Evolutionary conservation across 2,797 vertebrate genomes (phyloP), one percentile per base, ranked within the genome.

Genomic region (Salarias fasciatus): DNA sequence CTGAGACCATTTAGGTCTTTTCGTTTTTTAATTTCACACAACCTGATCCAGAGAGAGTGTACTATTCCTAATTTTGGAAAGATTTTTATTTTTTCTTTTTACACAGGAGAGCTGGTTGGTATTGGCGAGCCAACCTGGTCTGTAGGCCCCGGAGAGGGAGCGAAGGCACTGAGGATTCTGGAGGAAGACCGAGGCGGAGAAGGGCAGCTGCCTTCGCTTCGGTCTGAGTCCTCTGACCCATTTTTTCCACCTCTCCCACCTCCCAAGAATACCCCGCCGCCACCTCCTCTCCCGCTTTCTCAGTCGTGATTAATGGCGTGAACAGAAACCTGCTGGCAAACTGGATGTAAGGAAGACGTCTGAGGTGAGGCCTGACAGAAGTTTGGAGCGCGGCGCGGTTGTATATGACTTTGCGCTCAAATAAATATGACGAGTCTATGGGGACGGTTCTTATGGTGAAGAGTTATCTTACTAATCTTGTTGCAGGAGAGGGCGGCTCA

Each of bases 141-240:
- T 40, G 38, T 28, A 29, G 18, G 6, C 64, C 55, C 63, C 31
- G 9, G 63, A 83, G 62, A 75, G 57, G 42, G 49, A 38, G 36
- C 6, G 3, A 53, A 54, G 69, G 59, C 36, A 6, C 56, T 40
- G 77, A 75, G 44, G 63, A 54, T 83, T 79, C 66, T 67, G 75
- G 72, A 86, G 83, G 79, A 89, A 52, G 72, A 75, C 74, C 15
- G 54, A 75, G 70, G 80, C 80, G 72, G 57, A 59, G 64, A 85
- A 78, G 71, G 88, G 89, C 92, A 93, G 86, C 87, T 92, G 91
- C 82, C 81, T 88, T 88, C 63, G 90, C 86, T 90, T 89, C 90
- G 91, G 92, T 94, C 91, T 63, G 87, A 84, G 91, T 92, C 89
- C 88, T 89, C 85, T 93, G 92, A 93, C 93, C 92, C 89, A 93